A percentile compares a stretch with the other conserved stretches of the same genome.
Conservation (phyloP, 2,888 invertebrate species). For the Pediacus dermestoides region DNA sequence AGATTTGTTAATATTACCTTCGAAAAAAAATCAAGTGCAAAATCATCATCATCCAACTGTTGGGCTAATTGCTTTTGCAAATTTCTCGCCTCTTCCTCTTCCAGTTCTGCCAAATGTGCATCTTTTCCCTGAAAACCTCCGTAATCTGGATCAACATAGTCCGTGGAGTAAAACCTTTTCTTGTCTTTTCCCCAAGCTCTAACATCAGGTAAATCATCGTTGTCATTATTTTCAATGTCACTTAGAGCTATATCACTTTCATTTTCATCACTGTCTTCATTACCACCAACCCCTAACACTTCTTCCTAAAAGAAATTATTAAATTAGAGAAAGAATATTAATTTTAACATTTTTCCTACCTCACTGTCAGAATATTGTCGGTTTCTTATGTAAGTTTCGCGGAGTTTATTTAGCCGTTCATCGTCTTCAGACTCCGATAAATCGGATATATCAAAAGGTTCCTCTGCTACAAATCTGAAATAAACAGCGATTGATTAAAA, state of each 20-base stretch:
- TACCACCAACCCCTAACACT: constrained; percentile 56
- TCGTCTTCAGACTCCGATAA: constrained; percentile 70
- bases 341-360: constrained; percentile 24
- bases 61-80: constrained; percentile 74
- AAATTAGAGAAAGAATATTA: constrained; percentile 3
- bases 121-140: constrained; percentile 63
- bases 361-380: constrained; percentile 53
- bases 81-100: constrained; percentile 79
- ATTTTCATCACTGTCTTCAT: constrained; percentile 50
- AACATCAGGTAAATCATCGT: constrained; percentile 68
- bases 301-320: constrained; percentile 53
- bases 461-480: constrained; percentile 4
- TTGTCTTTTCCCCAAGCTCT: constrained; percentile 88
- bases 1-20: constrained; percentile 37
- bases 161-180: constrained; percentile 76
- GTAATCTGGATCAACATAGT: constrained; percentile 86
- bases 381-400: constrained; percentile 54
- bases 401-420: constrained; percentile 58
- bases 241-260: constrained; percentile 59
- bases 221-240: constrained; percentile 74
- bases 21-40: constrained; percentile 59
- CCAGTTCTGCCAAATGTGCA: constrained; percentile 71
- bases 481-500: no score
- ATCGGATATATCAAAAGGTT: background rate
- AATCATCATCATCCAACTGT: constrained; percentile 76